Percentiles rank a stretch among this genome's conserved stretches.
Evolutionary conservation across 2,888 invertebrate genomes (phyloP).

Genomic region (Capitulum mitella): DNA sequence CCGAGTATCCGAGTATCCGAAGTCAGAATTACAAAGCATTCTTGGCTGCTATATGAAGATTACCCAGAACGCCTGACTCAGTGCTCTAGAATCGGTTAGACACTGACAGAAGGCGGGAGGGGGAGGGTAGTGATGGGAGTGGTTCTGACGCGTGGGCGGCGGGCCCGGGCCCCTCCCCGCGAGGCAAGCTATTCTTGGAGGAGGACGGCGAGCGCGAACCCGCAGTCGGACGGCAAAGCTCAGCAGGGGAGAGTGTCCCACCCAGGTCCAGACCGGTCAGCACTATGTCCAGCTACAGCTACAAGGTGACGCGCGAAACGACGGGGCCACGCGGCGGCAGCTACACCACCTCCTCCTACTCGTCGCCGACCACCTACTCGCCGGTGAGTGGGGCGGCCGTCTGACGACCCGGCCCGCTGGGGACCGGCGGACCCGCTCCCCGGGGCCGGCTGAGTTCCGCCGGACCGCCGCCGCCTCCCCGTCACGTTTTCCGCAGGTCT

Average conservation of each 20-base stretch:
- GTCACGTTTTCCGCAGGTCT: too few relatives aligned
- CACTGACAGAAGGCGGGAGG: too few relatives aligned
- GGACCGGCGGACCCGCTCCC: too few relatives aligned
- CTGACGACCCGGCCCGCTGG: background rate
- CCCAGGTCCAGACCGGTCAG: background rate
- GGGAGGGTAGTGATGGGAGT: too few relatives aligned
- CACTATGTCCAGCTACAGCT: constrained; percentile 20
- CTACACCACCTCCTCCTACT: constrained; percentile 1
- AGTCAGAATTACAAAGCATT: too few relatives aligned
- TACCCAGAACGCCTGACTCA: too few relatives aligned
- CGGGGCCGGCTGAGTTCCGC: too few relatives aligned
- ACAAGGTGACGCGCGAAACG: constrained; percentile 1
- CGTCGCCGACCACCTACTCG: background rate
- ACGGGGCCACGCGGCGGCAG: background rate
- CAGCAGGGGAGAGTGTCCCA: background rate
- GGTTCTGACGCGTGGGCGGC: too few relatives aligned
- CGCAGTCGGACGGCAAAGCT: background rate
- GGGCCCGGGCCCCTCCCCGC: background rate
- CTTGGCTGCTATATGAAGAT: too few relatives aligned
- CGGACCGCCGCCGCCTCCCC: too few relatives aligned
- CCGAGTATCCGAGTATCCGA: too few relatives aligned
- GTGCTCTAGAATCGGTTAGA: too few relatives aligned
- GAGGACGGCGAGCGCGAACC: background rate
- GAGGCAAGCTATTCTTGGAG: background rate
- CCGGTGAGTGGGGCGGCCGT: background rate